Evolutionary conservation across 2,888 invertebrate species (phyloP).

Genomic region (Graphium colonna): DNA sequence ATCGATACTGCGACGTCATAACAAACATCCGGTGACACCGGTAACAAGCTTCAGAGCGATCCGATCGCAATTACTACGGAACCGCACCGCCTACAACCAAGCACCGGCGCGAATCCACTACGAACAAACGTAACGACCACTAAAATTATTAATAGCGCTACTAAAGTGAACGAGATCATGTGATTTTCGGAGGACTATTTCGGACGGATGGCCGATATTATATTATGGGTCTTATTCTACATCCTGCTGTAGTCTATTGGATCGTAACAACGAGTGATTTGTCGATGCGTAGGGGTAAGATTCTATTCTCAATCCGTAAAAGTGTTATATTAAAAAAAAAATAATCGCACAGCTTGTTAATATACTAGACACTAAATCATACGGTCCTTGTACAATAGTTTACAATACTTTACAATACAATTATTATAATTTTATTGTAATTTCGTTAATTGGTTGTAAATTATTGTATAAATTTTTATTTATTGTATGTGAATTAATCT

Average conservation of each 20-base stretch:
- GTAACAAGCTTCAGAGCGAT: slow-evolving; percentile 48
- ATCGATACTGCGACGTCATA: no score
- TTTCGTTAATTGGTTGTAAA: no score
- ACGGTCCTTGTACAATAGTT: no score
- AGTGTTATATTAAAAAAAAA: background rate
- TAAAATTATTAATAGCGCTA: slow-evolving; percentile 27
- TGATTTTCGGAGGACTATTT: background rate
- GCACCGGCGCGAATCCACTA: slow-evolving; percentile 35
- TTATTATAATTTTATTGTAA: no score
- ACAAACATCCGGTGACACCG: slow-evolving; percentile 9
- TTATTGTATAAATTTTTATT: no score
- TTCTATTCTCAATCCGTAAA: background rate
- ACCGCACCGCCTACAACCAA: slow-evolving; percentile 52
- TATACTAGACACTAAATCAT: no score
- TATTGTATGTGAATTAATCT: no score
- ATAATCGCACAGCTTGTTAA: no score
- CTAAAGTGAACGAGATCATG: background rate
- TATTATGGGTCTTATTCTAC: slow-evolving; percentile 5
- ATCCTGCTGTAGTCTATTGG: background rate
- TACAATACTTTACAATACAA: no score
- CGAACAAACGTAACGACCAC: slow-evolving; percentile 25
- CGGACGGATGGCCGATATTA: background rate
- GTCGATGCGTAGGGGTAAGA: background rate
- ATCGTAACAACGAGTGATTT: background rate
- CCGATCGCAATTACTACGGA: slow-evolving; percentile 39